Conservation (phyloP, 2,113 vertebrate species). For the Nipponia nippon region DNA sequence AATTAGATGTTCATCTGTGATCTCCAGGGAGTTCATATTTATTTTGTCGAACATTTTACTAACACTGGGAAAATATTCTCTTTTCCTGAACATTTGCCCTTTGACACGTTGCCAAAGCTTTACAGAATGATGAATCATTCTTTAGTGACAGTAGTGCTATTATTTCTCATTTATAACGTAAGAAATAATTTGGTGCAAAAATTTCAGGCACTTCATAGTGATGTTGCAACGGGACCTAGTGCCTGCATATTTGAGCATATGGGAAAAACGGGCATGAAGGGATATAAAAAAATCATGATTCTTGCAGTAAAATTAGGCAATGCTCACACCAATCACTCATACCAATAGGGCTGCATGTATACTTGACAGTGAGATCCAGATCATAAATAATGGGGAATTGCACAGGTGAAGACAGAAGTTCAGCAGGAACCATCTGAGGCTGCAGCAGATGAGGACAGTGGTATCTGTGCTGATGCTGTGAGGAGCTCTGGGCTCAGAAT, state of each 20-base stretch:
- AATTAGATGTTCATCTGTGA: neutral
- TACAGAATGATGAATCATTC: constrained; percentile 16
- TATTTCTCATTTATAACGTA: neutral
- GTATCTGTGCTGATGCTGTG: neutral
- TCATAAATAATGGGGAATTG: neutral
- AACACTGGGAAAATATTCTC: constrained; percentile 1
- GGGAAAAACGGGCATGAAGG: neutral
- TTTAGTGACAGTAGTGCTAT: neutral
- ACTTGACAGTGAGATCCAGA: neutral
- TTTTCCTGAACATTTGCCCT: constrained; percentile 10
- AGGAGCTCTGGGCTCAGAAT: neutral
- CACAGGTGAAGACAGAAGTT: neutral
- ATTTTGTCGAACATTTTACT: constrained; percentile 21
- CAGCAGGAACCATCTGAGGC: neutral
- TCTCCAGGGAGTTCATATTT: constrained; percentile 16
- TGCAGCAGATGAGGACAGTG: neutral
- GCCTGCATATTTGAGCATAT: neutral
- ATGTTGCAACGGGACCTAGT: neutral
- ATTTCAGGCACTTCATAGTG: neutral
- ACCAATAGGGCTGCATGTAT: neutral
- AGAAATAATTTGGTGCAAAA: neutral
- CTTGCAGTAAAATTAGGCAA: neutral
- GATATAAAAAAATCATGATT: neutral
- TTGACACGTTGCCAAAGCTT: neutral
- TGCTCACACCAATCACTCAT: neutral